A percentile compares a stretch with the other conserved stretches of the same genome.
Evolutionary conservation across 2,797 vertebrate species (phyloP).

Genomic region (Lemur catta): DNA sequence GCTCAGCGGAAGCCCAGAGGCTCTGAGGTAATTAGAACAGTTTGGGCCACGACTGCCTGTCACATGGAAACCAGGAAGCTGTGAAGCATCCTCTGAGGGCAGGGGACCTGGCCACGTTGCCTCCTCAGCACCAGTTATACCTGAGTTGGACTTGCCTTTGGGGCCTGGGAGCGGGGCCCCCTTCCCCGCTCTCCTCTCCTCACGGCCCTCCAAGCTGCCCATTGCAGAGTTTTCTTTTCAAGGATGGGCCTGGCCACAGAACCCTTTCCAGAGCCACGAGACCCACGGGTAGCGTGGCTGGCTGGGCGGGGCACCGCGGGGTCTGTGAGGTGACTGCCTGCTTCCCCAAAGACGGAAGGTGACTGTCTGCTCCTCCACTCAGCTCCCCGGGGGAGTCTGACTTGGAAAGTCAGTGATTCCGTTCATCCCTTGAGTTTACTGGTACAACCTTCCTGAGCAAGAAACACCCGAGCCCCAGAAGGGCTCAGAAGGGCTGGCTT

Average conservation of each 20-base stretch:
- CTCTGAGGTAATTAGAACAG: slow-evolving; percentile 33
- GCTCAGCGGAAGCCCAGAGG: slow-evolving; percentile 29
- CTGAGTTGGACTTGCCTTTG: background rate
- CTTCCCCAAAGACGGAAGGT: background rate
- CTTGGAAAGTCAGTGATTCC: background rate
- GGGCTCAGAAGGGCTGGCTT: background rate
- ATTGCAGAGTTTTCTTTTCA: background rate
- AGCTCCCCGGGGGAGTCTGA: background rate
- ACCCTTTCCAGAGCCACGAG: background rate
- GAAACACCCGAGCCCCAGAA: background rate
- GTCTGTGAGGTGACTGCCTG: background rate
- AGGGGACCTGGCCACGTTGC: no score
- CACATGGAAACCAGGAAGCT: background rate
- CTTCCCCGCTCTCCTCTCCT: background rate
- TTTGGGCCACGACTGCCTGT: background rate
- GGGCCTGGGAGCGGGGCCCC: background rate
- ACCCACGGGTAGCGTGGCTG: background rate
- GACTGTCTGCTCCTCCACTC: background rate
- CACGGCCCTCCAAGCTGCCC: no score
- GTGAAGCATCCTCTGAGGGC: background rate
- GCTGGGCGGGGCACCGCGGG: background rate
- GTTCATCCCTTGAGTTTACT: background rate
- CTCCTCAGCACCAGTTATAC: background rate
- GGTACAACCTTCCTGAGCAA: background rate
- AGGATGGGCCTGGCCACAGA: background rate